Evolutionary conservation across 2,113 vertebrate genomes (phyloP).

Genomic region (Leptodactylus fuscus): DNA sequence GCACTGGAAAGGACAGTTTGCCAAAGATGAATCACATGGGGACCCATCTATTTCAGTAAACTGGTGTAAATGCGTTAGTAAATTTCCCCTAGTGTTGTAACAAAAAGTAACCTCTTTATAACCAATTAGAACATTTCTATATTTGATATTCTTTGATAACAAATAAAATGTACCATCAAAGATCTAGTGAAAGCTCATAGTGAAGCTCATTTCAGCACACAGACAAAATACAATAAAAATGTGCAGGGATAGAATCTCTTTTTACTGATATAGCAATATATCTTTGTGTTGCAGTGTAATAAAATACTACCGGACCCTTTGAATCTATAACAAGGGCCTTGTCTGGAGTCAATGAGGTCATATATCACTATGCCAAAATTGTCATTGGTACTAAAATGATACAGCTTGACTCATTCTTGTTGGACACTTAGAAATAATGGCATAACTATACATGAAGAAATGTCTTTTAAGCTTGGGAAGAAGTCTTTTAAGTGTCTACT

Average conservation of each 20-base stretch:
- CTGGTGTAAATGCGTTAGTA: too few species aligned
- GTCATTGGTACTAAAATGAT: not conserved
- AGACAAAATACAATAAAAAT: not conserved
- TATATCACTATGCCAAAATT: constrained; percentile 31
- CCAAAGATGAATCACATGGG: too few species aligned
- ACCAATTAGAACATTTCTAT: too few species aligned
- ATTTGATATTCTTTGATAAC: too few species aligned
- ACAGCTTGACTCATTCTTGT: constrained; percentile 1
- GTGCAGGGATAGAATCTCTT: not conserved
- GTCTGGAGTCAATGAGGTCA: constrained; percentile 15
- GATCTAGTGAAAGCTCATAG: too few species aligned
- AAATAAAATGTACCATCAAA: too few species aligned
- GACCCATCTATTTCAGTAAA: too few species aligned
- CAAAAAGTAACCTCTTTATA: too few species aligned
- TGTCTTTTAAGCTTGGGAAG: not conserved
- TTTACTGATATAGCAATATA: not conserved
- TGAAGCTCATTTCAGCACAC: not conserved
- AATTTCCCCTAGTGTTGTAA: too few species aligned
- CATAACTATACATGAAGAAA: not conserved
- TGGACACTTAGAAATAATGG: not conserved
- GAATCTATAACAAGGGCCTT: not conserved
- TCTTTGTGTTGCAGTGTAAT: not conserved
- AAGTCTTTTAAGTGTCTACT: too few species aligned
- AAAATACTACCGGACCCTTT: not conserved
- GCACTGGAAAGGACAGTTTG: too few species aligned